phyloP scores from a whole-genome alignment of 1,140 invertebrate genomes.

The Manduca sexta region DNA sequence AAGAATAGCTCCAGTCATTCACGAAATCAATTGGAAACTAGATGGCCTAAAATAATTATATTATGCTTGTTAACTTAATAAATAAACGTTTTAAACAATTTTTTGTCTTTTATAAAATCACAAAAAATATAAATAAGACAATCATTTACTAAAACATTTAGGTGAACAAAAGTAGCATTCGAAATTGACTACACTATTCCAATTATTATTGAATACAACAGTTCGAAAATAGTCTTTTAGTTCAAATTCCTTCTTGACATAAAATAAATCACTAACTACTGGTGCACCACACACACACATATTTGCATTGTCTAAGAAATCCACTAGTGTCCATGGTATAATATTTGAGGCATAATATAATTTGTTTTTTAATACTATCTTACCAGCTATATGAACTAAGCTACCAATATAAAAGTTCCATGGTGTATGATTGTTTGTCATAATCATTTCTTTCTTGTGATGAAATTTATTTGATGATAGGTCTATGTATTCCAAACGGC shows the following conservation, averaged over 20 bases:
- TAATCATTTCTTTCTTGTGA: conserved; percentile 33
- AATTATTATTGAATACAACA: conserved; percentile 57
- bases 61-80: conserved; percentile 1
- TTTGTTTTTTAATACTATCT: conserved; percentile 55
- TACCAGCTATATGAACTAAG: conserved; percentile 44
- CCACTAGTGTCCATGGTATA: conserved; percentile 75
- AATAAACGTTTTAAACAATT: conserved; percentile 3
- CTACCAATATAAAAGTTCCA: conserved; percentile 63
- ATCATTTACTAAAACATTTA: conserved; percentile 57
- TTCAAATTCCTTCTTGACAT: conserved; percentile 47
- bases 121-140: conserved; percentile 1
- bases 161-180: conserved; percentile 77
- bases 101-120: background rate
- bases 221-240: conserved; percentile 59
- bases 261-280: conserved; percentile 71
- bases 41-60: conserved; percentile 41
- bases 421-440: conserved; percentile 36
- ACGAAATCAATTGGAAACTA: conserved; percentile 62
- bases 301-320: conserved; percentile 76
- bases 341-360: conserved; percentile 73
- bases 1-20: conserved; percentile 59
- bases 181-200: conserved; percentile 57
- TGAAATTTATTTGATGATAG: conserved; percentile 73
- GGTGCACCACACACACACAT: conserved; percentile 77
- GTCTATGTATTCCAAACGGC: conserved; percentile 72